These are phyloP conservation scores for Rhadinocentrus ornatus DNA, from an alignment of 2,797 vertebrate genomes.

Conservation along the genomic window DNA sequence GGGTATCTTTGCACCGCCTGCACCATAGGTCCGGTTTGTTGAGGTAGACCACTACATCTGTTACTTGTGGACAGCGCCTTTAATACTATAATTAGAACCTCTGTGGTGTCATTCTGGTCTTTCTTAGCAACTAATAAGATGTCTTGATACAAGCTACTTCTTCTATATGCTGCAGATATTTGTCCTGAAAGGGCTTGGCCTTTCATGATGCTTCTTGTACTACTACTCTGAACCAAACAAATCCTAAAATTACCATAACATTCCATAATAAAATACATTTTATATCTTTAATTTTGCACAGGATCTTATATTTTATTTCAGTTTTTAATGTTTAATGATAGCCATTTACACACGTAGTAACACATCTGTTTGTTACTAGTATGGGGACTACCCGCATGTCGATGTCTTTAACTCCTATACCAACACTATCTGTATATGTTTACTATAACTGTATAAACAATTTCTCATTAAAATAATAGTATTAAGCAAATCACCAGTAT, in stretches of 20 bases:
- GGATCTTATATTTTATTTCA: not conserved
- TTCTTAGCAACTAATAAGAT: not conserved
- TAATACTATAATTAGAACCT: not conserved
- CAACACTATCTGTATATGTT: too few relatives aligned
- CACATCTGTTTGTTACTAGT: too few relatives aligned
- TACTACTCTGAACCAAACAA: too few relatives aligned
- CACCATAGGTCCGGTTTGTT: not conserved
- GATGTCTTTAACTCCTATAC: too few relatives aligned
- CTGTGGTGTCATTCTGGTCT: not conserved
- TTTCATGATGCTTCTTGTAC: too few relatives aligned
- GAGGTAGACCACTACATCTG: not conserved
- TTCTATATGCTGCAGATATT: not conserved
- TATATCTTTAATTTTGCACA: not conserved
- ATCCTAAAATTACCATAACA: too few relatives aligned
- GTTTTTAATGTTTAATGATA: too few relatives aligned
- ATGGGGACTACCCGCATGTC: too few relatives aligned
- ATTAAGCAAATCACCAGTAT: not conserved
- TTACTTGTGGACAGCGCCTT: not conserved
- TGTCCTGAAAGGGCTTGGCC: not conserved
- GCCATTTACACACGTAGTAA: too few relatives aligned
- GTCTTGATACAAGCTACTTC: not conserved
- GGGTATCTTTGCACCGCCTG: not conserved
- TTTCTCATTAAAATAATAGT: too few relatives aligned
- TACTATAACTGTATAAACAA: too few relatives aligned
- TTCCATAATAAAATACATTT: too few relatives aligned